Base-by-base conservation (phyloP, 1,140 invertebrate species). In the Ectropis grisescens region DNA sequence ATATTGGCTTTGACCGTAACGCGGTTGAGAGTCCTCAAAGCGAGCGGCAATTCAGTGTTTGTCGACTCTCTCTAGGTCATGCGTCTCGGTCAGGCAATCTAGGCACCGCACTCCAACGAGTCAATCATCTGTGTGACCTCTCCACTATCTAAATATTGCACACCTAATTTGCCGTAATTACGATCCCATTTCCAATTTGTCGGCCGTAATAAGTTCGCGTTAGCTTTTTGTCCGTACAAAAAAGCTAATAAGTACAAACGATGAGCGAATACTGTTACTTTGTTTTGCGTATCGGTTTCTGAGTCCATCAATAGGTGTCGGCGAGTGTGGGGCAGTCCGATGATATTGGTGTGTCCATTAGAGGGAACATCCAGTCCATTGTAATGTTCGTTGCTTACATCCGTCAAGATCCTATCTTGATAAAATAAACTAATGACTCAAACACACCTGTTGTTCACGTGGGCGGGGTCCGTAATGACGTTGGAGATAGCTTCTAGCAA, bases 351-450 rank as follows among this genome's bases (percentile, higher is more conserved):
- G 53, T 41, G 57, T 68, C 64, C 66, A 74, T 74, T 74, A 75
- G 55, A 57, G 53, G 46, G 71, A 70, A 72, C 60, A 72, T 58
- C 56, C 52, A 53, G 61, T 47, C 66, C 23, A 59, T 59, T 70
- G 65, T 74, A 58, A 58, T 61, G 58, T 58, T 49, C 37, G 42
- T 32, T 58, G 56, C 47, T 46, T 54, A 53, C 65, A 56, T 68
- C 59, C 60, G 51, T 70, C 62, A 72, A 75, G 72, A 78, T 78
- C 52, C 39, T 70, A 75, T 78, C 69, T 55, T 32, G 34, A 45
- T 51, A 53, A 62, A 61, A 67, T 64, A 66, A 71, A 67, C 55
- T 66, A 66, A 74, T 70, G 59, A 71, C 57, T 56, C 55, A 58
- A 69, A 58, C 60, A 51, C 57, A 56, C 52, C 50, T 60, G 57